phyloP scores from a whole-genome alignment of 2,888 invertebrate genomes.

The Cyaniris semiargus region DNA sequence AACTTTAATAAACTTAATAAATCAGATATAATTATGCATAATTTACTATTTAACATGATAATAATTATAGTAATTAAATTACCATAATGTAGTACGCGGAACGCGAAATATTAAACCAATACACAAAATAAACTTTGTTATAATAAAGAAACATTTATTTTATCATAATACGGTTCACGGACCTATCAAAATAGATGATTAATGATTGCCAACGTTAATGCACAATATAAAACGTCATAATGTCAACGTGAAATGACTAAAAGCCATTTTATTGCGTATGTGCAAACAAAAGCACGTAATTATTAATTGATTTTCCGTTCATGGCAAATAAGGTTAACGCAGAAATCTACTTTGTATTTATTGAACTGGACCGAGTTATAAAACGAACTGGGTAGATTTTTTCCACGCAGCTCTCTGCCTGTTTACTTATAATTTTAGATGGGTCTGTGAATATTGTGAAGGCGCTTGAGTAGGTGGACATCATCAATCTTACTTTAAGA shows the following conservation, averaged over 20 bases:
- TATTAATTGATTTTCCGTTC: conserved; percentile 26
- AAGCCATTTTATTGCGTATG: conserved; percentile 32
- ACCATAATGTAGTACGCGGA: not conserved
- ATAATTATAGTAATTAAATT: not conserved
- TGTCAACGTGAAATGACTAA: conserved; percentile 33
- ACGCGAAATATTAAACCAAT: not conserved
- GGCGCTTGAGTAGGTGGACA: not conserved
- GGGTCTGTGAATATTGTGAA: not conserved
- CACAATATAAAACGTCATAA: conserved; percentile 28
- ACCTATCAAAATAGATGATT: conserved; percentile 21
- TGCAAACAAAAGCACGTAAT: conserved; percentile 29
- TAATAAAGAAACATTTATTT: conserved; percentile 11
- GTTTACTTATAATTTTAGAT: not conserved
- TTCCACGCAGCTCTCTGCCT: not conserved
- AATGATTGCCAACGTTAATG: conserved; percentile 22
- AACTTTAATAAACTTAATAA: not conserved
- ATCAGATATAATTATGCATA: not conserved
- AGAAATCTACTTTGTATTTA: conserved; percentile 22
- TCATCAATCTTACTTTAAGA: not conserved
- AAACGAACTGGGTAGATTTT: not conserved
- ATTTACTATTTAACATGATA: not conserved
- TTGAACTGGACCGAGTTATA: not conserved
- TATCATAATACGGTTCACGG: not conserved
- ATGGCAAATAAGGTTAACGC: conserved; percentile 22
- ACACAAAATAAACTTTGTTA: not conserved